These are phyloP conservation scores for Campoletis sonorensis DNA, from an alignment of 1,140 invertebrate genomes.

Conservation along the genomic window DNA sequence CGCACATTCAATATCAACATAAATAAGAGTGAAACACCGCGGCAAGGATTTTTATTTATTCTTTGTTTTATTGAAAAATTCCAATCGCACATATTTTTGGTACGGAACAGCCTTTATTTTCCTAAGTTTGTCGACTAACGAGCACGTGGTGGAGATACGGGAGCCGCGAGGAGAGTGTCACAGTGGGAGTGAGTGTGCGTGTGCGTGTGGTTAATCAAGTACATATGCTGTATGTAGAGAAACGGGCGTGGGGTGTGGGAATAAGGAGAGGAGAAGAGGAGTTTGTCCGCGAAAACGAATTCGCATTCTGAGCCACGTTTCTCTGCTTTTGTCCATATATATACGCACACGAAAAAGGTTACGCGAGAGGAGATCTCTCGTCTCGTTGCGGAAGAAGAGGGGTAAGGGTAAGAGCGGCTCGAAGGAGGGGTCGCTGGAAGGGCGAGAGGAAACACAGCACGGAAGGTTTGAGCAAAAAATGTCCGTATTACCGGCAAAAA, in stretches of 20 bases:
- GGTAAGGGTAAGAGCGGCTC: conserved; percentile 40
- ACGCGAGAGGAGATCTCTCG: conserved; percentile 37
- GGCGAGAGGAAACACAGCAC: conserved; percentile 44
- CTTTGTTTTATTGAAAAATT: too few relatives aligned
- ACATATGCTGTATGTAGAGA: background rate
- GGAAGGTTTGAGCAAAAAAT: conserved; percentile 47
- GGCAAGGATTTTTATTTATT: too few relatives aligned
- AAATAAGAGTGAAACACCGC: too few relatives aligned
- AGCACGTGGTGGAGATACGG: background rate
- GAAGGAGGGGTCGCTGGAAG: conserved; percentile 1
- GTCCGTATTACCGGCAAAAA: conserved; percentile 54
- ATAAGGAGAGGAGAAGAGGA: too few relatives aligned
- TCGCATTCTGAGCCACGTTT: conserved; percentile 47
- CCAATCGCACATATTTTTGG: too few relatives aligned
- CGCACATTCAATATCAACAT: too few relatives aligned
- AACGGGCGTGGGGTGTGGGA: conserved; percentile 6
- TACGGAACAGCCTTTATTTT: too few relatives aligned
- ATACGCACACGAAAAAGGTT: conserved; percentile 50
- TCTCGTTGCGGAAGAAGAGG: conserved; percentile 29
- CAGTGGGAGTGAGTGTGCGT: too few relatives aligned
- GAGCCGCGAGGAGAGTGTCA: too few relatives aligned
- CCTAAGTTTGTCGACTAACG: too few relatives aligned
- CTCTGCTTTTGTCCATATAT: conserved; percentile 18
- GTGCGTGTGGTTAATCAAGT: too few relatives aligned
- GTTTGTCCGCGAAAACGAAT: conserved; percentile 25